Conservation (phyloP, 2,113 vertebrate genomes). For the Thryonomys swinderianus region DNA sequence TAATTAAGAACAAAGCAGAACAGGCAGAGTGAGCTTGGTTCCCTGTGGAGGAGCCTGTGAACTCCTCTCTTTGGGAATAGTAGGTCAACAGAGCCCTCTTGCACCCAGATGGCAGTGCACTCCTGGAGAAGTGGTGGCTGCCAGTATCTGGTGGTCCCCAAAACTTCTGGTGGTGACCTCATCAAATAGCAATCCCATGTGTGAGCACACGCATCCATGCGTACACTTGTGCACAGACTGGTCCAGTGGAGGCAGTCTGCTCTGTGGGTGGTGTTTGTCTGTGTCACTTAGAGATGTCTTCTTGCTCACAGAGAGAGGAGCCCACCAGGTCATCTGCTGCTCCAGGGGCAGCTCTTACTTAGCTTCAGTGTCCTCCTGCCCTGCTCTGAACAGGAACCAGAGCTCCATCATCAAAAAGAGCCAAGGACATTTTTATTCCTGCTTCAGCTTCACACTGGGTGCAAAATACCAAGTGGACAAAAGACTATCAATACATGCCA, state of each 20-base stretch:
- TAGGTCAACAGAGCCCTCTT: not conserved
- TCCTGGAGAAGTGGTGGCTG: not conserved
- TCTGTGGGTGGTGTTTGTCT: not conserved
- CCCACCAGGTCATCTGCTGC: rapidly evolving
- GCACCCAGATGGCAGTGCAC: not conserved
- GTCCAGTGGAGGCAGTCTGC: no score
- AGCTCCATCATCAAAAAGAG: not conserved
- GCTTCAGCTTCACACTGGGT: conserved; percentile 48
- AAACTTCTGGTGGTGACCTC: not conserved
- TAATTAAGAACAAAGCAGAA: conserved; percentile 44
- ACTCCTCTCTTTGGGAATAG: not conserved
- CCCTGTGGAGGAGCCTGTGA: rapidly evolving
- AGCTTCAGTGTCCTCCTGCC: not conserved
- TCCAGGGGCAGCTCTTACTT: not conserved
- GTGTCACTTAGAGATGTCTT: not conserved
- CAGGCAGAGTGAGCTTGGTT: not conserved
- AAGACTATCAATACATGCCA: conserved; percentile 64
- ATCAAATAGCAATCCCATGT: not conserved
- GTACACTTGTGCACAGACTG: not conserved
- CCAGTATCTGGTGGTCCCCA: no score
- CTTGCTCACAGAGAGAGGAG: not conserved
- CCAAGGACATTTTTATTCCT: conserved; percentile 45
- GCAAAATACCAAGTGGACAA: conserved; percentile 48
- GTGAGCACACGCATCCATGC: no score
- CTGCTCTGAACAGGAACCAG: not conserved